Base-by-base conservation (phyloP, 2,113 vertebrate species). In the Nerophis lumbriciformis region DNA sequence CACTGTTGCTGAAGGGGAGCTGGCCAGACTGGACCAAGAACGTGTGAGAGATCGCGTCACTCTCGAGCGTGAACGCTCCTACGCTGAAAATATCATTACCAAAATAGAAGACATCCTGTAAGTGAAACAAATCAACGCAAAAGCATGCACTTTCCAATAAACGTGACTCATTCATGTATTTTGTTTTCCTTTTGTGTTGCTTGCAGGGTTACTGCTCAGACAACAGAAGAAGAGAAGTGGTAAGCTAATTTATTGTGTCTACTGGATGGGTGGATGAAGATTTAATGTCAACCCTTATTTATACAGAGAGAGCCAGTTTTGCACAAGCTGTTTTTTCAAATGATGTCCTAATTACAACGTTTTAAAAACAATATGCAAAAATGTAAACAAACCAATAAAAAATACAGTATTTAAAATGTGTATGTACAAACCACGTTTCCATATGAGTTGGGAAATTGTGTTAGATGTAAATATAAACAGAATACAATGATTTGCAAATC, bases 41-140 rank as follows among this genome's bases (percentile, higher is more conserved):
- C 80, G 92, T 47, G 80, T 92, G 21, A 90, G 92, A 69, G 95
- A 97, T 75, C 91, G 94, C 0, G 89, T 86, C 36, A 86, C 91
- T 1, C 73, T 92, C 63, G 97, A 99, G 76, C 93, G 83, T 81
- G 97, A 99, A 71, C 91, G 95, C 66, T 89, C 87, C 0, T 97
- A 94, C 52, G 95, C 95, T 0, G 95, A 99, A 69, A 94, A 92
- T 81, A 94, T 98, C 36, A 65, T 98, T 19, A 69, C 89, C 58
- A 98, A 95, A 81, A 95, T 99, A 38, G 95, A 98, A 69, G 95
- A 98, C 50, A 85, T 98, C 28, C 76, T 99, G 95, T 99, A 78
- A 96, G 96, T 77, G 21, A 61, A 61, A 9, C 6, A 37, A 10
- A 61, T 61, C 5, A 64, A 13, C 52, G 47, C 56, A 61, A 12